phyloP scores from a whole-genome alignment of 2,113 vertebrate genomes.

The Pungitius pungitius region DNA sequence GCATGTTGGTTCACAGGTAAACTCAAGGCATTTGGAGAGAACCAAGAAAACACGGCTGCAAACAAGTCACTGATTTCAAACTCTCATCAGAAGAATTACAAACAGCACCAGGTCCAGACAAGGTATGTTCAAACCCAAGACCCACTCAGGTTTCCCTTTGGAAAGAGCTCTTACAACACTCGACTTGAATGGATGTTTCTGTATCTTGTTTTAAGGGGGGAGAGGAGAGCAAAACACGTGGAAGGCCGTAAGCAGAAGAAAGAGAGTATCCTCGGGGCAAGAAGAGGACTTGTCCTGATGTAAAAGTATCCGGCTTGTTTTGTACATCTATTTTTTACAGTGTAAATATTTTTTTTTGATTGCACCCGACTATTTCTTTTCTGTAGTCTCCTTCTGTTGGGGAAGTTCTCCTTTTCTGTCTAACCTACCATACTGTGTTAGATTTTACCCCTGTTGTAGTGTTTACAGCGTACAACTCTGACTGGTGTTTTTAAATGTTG shows the following conservation, averaged over 20 bases:
- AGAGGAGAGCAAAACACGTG: slow-evolving; percentile 78
- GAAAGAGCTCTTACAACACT: fast-evolving
- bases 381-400: neutral
- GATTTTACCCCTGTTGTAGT: neutral
- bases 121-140: slow-evolving; percentile 76
- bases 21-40: slow-evolving; percentile 86
- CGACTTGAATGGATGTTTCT: neutral
- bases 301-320: slow-evolving; percentile 34
- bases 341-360: slow-evolving; percentile 54
- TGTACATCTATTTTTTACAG: slow-evolving; percentile 18
- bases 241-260: slow-evolving; percentile 88
- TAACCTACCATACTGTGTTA: neutral
- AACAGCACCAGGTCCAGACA: slow-evolving; percentile 86
- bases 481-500: neutral
- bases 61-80: slow-evolving; percentile 67
- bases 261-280: slow-evolving; percentile 78
- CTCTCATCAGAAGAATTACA: slow-evolving; percentile 84
- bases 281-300: slow-evolving; percentile 81
- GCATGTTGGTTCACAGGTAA: slow-evolving; percentile 80
- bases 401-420: neutral
- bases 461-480: neutral
- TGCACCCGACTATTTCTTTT: neutral
- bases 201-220: slow-evolving; percentile 80
- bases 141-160: neutral
- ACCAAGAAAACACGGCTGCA: slow-evolving; percentile 78